These are phyloP conservation scores for Phaethornis superciliosus DNA, from an alignment of 2,113 vertebrate genomes.

Conservation along the genomic window DNA sequence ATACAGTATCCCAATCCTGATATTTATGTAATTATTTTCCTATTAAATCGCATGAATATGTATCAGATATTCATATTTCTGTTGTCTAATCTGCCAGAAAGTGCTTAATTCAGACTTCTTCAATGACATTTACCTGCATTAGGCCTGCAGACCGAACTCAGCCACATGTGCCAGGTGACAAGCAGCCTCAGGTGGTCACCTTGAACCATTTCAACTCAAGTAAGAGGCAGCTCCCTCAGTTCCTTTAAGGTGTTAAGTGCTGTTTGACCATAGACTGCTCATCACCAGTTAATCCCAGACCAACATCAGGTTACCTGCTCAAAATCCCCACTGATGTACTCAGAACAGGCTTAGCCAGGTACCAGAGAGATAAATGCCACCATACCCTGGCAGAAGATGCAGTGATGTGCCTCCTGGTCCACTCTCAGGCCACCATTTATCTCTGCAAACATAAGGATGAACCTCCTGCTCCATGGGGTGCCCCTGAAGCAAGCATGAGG, in stretches of 20 bases:
- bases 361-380: too few species aligned
- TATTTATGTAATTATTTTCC: background rate
- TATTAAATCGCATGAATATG: background rate
- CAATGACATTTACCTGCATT: fast-evolving
- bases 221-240: background rate
- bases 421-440: background rate
- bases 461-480: fast-evolving
- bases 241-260: fast-evolving
- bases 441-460: fast-evolving
- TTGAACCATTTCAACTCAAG: fast-evolving
- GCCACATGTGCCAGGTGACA: fast-evolving
- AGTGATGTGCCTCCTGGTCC: fast-evolving
- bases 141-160: fast-evolving
- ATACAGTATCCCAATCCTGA: background rate
- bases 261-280: background rate
- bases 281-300: background rate
- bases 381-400: fast-evolving
- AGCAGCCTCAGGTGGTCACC: background rate
- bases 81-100: background rate
- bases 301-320: background rate
- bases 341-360: background rate
- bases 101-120: background rate
- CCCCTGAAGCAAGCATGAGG: fast-evolving
- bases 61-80: fast-evolving
- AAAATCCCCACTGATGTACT: fast-evolving